Conservation (phyloP, 2,113 vertebrate species). For the Paramisgurnus dabryanus region DNA sequence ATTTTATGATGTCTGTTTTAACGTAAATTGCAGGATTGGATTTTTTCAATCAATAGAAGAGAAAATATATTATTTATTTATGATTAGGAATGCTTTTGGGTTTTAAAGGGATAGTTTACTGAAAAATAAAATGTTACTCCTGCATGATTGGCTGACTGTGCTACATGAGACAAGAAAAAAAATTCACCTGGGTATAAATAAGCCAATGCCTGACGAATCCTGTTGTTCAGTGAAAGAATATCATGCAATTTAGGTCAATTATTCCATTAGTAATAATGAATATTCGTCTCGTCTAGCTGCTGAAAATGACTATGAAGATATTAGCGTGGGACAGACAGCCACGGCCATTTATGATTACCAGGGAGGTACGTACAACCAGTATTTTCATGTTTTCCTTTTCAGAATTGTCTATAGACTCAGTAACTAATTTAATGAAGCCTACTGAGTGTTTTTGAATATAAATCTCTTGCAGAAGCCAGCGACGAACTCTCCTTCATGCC, state of each 20-base stretch:
- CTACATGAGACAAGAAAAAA: too few relatives aligned
- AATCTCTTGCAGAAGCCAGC: conserved; percentile 77
- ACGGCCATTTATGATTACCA: conserved; percentile 85
- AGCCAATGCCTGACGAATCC: too few relatives aligned
- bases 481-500: conserved; percentile 93
- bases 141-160: too few relatives aligned
- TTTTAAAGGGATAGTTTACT: too few relatives aligned
- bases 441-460: neutral
- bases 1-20: neutral
- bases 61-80: too few relatives aligned
- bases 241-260: too few relatives aligned
- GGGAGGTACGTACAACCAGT: conserved; percentile 76
- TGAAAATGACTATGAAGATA: conserved; percentile 70
- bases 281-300: conserved; percentile 14
- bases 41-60: too few relatives aligned
- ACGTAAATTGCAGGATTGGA: neutral
- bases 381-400: neutral
- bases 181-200: too few relatives aligned
- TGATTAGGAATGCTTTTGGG: too few relatives aligned
- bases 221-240: too few relatives aligned
- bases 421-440: neutral
- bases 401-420: neutral
- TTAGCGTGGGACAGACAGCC: conserved; percentile 64
- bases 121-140: too few relatives aligned
- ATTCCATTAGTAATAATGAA: too few relatives aligned